Conservation (phyloP, 2,888 invertebrate species). For the Pollenia labialis region DNA sequence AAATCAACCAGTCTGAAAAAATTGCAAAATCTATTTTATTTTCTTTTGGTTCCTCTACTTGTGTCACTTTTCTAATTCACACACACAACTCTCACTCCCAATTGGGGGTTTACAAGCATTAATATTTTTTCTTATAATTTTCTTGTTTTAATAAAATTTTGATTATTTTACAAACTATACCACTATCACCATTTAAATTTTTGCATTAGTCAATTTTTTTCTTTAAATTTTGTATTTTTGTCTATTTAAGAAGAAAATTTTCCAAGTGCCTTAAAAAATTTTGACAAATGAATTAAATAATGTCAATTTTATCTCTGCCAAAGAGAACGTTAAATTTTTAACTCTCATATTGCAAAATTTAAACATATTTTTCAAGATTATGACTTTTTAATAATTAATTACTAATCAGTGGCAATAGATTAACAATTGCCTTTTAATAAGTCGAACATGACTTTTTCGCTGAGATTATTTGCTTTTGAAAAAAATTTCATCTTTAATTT, state of each 20-base stretch:
- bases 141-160: background rate
- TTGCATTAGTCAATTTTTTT: background rate
- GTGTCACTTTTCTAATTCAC: slow-evolving; percentile 60
- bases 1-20: slow-evolving; percentile 50
- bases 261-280: slow-evolving; percentile 41
- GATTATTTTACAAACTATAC: background rate
- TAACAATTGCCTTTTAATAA: slow-evolving; percentile 54
- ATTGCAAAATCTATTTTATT: slow-evolving; percentile 33
- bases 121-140: slow-evolving; percentile 20
- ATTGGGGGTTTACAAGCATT: slow-evolving; percentile 39
- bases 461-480: slow-evolving; percentile 15
- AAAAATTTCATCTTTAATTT: slow-evolving; percentile 39
- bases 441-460: slow-evolving; percentile 33
- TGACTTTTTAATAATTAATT: slow-evolving; percentile 31
- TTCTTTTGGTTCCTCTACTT: slow-evolving; percentile 42
- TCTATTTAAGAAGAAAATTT: slow-evolving; percentile 21
- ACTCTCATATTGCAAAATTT: slow-evolving; percentile 35
- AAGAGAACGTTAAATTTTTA: slow-evolving; percentile 10
- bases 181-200: slow-evolving; percentile 27
- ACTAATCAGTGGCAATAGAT: slow-evolving; percentile 35
- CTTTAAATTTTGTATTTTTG: slow-evolving; percentile 13
- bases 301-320: slow-evolving; percentile 38
- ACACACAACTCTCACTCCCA: slow-evolving; percentile 60
- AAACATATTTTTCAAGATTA: background rate
- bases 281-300: slow-evolving; percentile 56